Evolutionary conservation across 2,113 vertebrate species (phyloP).

Genomic region (Turdus rufiventris): DNA sequence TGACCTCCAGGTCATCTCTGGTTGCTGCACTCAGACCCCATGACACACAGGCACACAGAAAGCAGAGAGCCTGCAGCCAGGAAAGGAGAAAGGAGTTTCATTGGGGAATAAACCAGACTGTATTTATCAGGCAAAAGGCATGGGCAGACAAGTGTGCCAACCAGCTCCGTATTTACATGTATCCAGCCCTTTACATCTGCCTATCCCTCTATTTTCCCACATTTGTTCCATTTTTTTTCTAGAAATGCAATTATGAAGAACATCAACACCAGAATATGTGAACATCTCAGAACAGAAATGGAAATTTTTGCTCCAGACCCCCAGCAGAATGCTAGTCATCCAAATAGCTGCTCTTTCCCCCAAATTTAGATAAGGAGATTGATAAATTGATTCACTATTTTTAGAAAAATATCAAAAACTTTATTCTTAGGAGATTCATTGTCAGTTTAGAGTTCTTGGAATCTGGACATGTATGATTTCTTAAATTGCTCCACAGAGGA

Average conservation of each 20-base stretch:
- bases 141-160: accelerated
- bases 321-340: neutral
- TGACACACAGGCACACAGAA: neutral
- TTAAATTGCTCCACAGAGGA: neutral
- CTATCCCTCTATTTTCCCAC: neutral
- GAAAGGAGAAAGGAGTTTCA: neutral
- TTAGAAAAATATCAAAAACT: neutral
- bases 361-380: neutral
- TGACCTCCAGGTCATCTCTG: accelerated
- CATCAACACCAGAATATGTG: accelerated
- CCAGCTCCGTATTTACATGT: neutral
- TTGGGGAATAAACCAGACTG: neutral
- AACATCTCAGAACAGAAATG: neutral
- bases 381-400: neutral
- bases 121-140: neutral
- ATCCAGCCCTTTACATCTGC: neutral
- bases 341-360: neutral
- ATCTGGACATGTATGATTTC: neutral
- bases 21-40: neutral
- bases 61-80: neutral
- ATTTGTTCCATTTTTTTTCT: neutral
- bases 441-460: neutral
- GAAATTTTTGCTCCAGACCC: neutral
- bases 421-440: neutral
- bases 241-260: neutral